These are phyloP conservation scores for Aphelenchoides fujianensis DNA, from an alignment of 1,140 invertebrate genomes.

Conservation along the genomic window DNA sequence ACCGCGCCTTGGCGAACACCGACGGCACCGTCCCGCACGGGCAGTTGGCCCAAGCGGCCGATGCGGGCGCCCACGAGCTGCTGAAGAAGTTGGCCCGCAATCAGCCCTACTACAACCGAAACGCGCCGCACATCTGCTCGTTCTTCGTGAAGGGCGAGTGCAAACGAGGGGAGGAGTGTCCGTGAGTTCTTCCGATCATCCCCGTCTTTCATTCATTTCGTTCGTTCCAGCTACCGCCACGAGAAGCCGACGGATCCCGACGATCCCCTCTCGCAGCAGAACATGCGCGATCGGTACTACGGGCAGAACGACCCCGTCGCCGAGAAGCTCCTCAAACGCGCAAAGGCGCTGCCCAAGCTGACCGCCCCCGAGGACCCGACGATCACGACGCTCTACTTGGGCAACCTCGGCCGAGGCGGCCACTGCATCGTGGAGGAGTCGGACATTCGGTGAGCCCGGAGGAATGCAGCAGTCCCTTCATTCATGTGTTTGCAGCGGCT, in stretches of 20 bases:
- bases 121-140: constrained; percentile 96
- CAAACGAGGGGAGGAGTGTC: constrained; percentile 96
- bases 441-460: constrained; percentile 71
- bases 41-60: constrained; percentile 64
- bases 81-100: constrained; percentile 89
- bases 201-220: too few relatives aligned
- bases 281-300: constrained; percentile 97
- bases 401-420: constrained; percentile 76
- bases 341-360: constrained; percentile 83
- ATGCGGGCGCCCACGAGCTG: constrained; percentile 72
- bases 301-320: constrained; percentile 93
- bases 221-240: constrained; percentile 77
- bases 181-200: too few relatives aligned
- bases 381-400: constrained; percentile 93
- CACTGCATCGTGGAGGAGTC: constrained; percentile 75
- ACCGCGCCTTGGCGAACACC: constrained; percentile 70
- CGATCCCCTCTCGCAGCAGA: constrained; percentile 96
- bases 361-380: constrained; percentile 90
- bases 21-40: constrained; percentile 66
- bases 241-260: constrained; percentile 99
- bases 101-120: constrained; percentile 96
- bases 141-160: constrained; percentile 99
- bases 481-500: constrained; percentile 68
- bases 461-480: background rate
- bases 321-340: constrained; percentile 88